Evolutionary conservation across 2,113 vertebrate genomes (phyloP).

Genomic region (Columba livia): DNA sequence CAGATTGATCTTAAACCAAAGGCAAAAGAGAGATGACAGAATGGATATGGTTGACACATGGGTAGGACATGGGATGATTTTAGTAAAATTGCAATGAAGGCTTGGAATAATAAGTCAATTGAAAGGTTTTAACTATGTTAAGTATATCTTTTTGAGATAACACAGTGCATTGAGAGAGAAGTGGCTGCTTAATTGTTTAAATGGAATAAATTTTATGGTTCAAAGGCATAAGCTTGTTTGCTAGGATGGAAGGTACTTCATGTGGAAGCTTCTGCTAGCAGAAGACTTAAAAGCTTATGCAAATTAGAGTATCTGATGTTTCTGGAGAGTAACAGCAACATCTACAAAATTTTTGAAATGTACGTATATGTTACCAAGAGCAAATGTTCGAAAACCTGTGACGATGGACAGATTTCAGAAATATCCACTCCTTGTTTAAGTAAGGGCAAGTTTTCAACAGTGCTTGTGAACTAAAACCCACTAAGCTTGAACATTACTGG

Average conservation of each 20-base stretch:
- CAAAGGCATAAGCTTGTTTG: neutral
- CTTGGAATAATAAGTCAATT: neutral
- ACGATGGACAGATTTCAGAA: neutral
- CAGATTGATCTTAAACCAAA: neutral
- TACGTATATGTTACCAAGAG: neutral
- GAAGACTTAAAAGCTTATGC: neutral
- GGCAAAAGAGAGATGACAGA: neutral
- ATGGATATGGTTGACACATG: neutral
- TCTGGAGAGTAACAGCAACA: neutral
- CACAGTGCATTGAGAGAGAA: neutral
- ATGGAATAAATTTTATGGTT: neutral
- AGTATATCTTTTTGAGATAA: neutral
- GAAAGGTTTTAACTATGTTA: neutral
- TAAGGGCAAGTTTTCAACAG: neutral
- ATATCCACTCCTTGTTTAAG: neutral
- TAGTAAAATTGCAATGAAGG: neutral
- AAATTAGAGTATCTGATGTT: neutral
- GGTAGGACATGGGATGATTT: neutral
- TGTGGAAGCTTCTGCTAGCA: neutral
- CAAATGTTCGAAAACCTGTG: neutral
- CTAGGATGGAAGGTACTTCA: neutral
- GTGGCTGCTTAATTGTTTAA: neutral
- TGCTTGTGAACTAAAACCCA: neutral
- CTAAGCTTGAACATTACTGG: neutral
- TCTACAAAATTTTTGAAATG: neutral